Evolutionary conservation across 2,113 vertebrate genomes (phyloP).

Genomic region (Corythornis vintsioides): DNA sequence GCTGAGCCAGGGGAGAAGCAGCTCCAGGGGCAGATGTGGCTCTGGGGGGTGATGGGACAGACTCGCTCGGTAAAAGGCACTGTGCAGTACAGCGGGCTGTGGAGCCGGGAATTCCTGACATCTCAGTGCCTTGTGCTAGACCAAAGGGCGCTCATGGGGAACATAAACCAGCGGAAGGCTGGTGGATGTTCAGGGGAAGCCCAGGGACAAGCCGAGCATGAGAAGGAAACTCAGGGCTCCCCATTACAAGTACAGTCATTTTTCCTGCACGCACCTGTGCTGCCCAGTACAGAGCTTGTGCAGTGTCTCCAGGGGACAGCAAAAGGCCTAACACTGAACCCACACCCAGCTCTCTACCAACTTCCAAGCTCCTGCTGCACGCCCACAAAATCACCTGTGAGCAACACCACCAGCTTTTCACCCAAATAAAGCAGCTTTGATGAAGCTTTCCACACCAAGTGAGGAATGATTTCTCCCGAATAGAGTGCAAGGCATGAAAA

Average conservation of each 20-base stretch:
- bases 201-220: neutral
- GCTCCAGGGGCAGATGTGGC: neutral
- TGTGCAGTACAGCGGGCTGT: rapidly evolving
- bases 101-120: rapidly evolving
- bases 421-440: neutral
- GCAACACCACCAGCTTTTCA: neutral
- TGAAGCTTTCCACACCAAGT: neutral
- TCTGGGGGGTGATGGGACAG: too few species aligned
- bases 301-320: neutral
- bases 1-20: neutral
- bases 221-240: neutral
- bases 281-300: neutral
- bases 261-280: neutral
- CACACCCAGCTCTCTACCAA: neutral
- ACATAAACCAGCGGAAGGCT: neutral
- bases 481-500: neutral
- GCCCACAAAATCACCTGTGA: neutral
- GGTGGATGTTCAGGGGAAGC: too few species aligned
- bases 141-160: rapidly evolving
- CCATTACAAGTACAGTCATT: neutral
- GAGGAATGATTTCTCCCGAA: neutral
- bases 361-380: neutral
- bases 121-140: neutral
- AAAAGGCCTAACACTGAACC: neutral
- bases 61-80: neutral